Percentiles rank a stretch among this genome's conserved stretches.
Evolutionary conservation across 2,888 invertebrate species (phyloP).

Genomic region (Lymantria dispar): DNA sequence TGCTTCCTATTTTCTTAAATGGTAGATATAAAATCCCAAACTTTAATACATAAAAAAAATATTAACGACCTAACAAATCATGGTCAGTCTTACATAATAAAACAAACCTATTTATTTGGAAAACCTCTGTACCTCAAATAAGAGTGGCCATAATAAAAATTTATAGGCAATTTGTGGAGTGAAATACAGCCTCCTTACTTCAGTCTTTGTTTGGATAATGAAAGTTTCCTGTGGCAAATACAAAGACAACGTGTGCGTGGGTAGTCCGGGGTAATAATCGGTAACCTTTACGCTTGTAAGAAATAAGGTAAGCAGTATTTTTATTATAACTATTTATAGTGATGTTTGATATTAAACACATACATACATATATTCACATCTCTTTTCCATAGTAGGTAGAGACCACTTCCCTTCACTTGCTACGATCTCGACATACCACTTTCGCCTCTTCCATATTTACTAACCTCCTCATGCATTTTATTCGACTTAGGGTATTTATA

Average conservation of each 20-base stretch:
- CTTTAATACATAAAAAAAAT: constrained; percentile 28
- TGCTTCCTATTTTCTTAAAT: not conserved
- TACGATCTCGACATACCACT: too few relatives aligned
- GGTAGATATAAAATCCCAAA: not conserved
- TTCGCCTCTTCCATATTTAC: too few relatives aligned
- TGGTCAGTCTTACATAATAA: constrained; percentile 61
- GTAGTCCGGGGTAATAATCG: constrained; percentile 10
- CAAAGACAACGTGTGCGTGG: constrained; percentile 33
- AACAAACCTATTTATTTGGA: constrained; percentile 64
- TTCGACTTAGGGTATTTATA: too few relatives aligned
- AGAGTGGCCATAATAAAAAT: constrained; percentile 78
- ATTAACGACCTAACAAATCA: constrained; percentile 44
- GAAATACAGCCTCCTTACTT: constrained; percentile 63
- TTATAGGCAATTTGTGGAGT: constrained; percentile 75
- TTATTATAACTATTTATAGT: too few relatives aligned
- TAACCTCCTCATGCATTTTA: too few relatives aligned
- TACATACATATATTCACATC: too few relatives aligned
- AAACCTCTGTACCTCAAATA: constrained; percentile 72
- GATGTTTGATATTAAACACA: too few relatives aligned
- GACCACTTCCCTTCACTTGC: too few relatives aligned
- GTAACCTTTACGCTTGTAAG: constrained; percentile 9
- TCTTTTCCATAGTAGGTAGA: too few relatives aligned
- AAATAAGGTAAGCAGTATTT: not conserved
- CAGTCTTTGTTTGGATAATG: constrained; percentile 70
- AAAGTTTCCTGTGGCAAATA: constrained; percentile 48